phyloP scores from a whole-genome alignment of 2,797 vertebrate genomes.

The Tauraco hartlaubi region DNA sequence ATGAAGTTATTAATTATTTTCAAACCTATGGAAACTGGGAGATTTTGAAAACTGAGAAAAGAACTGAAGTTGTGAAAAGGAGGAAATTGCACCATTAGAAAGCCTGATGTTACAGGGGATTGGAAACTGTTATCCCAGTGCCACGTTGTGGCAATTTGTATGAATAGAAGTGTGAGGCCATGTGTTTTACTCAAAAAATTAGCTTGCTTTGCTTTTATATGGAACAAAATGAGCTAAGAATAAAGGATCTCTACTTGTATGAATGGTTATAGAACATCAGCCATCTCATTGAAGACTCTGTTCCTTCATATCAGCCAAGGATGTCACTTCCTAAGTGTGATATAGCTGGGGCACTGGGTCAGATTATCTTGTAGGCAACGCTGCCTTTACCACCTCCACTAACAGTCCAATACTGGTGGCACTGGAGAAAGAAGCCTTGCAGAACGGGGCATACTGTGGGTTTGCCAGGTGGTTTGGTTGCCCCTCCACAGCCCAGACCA shows the following conservation, averaged over 20 bases:
- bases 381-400: not conserved
- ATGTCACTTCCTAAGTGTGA: accelerated
- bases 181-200: not conserved
- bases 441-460: not conserved
- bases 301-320: not conserved
- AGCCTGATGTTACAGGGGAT: not conserved
- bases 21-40: not conserved
- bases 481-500: not conserved
- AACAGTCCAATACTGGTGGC: not conserved
- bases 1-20: not conserved
- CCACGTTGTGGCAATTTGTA: not conserved
- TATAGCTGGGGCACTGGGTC: not conserved
- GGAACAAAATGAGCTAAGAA: not conserved
- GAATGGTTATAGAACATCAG: not conserved
- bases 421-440: not conserved
- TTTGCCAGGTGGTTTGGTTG: not conserved
- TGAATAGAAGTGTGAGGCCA: not conserved
- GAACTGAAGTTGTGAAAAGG: not conserved
- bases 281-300: not conserved
- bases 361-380: not conserved
- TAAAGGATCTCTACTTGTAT: not conserved
- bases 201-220: not conserved
- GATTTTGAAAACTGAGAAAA: not conserved
- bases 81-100: not conserved
- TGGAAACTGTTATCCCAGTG: not conserved